Conservation (phyloP, 2,888 invertebrate genomes). For the Pristionchus exspectatus region DNA sequence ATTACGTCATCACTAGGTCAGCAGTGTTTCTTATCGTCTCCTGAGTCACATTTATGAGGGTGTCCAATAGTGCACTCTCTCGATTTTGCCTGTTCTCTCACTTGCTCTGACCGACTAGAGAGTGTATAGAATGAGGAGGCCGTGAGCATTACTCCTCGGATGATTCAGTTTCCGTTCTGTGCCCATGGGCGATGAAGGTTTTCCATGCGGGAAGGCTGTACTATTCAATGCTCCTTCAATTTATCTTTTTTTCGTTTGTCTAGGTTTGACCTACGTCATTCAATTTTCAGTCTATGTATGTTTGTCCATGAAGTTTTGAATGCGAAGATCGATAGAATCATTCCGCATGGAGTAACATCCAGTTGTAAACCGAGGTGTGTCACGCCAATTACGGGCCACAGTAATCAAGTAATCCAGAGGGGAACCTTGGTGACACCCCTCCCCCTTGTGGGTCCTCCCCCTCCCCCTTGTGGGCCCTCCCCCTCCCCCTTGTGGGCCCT, state of each 20-base stretch:
- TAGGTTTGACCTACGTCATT: background rate
- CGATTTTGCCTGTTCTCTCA: background rate
- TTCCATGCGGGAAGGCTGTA: background rate
- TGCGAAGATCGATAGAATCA: too few relatives aligned
- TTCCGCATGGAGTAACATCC: background rate
- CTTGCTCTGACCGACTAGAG: background rate
- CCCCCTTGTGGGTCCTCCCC: background rate
- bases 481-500: background rate
- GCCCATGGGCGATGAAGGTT: background rate
- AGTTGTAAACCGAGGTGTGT: constrained; percentile 25
- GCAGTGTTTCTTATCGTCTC: constrained; percentile 5
- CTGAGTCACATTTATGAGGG: constrained; percentile 7
- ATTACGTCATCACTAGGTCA: constrained; percentile 43
- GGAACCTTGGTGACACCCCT: constrained; percentile 32
- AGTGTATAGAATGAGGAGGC: background rate
- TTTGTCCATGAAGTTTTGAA: too few relatives aligned
- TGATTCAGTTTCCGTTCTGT: constrained; percentile 4
- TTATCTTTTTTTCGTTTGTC: background rate
- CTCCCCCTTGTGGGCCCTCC: constrained; percentile 3
- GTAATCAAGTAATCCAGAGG: constrained; percentile 41
- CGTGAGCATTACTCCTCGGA: background rate
- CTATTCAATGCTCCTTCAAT: background rate
- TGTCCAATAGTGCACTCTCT: background rate
- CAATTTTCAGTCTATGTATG: too few relatives aligned
- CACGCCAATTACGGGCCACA: background rate